These are phyloP conservation scores for Chirona hameri DNA, from an alignment of 2,888 invertebrate genomes.

Conservation along the genomic window DNA sequence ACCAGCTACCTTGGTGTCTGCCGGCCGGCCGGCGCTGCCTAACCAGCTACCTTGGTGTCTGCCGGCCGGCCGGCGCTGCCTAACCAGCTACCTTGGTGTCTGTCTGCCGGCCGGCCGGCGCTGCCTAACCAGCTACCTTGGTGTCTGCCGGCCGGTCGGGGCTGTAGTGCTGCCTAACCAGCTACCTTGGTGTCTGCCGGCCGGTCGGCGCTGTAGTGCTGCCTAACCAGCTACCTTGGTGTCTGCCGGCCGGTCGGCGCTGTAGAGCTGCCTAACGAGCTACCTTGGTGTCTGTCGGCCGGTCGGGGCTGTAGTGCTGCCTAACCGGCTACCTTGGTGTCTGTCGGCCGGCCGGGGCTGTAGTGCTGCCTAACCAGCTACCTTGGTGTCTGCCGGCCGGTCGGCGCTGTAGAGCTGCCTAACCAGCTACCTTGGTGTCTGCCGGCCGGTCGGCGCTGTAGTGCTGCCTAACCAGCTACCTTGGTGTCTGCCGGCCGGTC, in stretches of 20 bases:
- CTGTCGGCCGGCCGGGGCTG: constrained; percentile 34
- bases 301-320: constrained; percentile 41
- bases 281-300: constrained; percentile 32
- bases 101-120: constrained; percentile 31
- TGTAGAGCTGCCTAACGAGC: constrained; percentile 48
- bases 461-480: too few species aligned
- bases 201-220: constrained; percentile 41
- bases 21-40: constrained; percentile 35
- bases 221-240: too few species aligned
- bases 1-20: too few species aligned
- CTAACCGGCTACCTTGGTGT: too few species aligned
- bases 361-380: constrained; percentile 50
- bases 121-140: too few species aligned
- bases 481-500: constrained; percentile 30
- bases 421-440: too few species aligned
- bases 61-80: constrained; percentile 35
- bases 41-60: too few species aligned
- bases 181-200: neutral
- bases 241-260: constrained; percentile 33
- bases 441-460: constrained; percentile 36
- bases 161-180: constrained; percentile 47
- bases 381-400: constrained; percentile 31
- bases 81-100: too few species aligned
- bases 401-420: constrained; percentile 45
- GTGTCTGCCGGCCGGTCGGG: constrained; percentile 30